phyloP scores from a whole-genome alignment of 2,888 invertebrate genomes.

The Drosophila phalerata region DNA sequence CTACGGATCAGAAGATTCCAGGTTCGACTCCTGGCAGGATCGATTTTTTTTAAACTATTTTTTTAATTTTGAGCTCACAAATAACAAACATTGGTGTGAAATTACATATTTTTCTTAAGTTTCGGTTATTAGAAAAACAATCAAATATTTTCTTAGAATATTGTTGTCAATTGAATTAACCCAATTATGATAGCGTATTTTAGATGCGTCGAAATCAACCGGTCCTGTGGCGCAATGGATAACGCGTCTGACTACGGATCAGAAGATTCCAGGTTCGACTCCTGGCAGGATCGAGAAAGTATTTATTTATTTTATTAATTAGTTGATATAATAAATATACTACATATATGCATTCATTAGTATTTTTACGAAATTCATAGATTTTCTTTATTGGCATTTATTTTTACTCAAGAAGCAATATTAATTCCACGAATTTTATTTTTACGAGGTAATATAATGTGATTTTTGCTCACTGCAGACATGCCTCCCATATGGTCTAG shows the following conservation, averaged over 20 bases:
- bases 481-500: conserved; percentile 85
- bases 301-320: too few relatives aligned
- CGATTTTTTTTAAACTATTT: conserved; percentile 41
- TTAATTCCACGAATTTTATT: not conserved
- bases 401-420: too few relatives aligned
- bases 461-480: rapidly evolving
- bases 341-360: too few relatives aligned
- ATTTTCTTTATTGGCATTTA: too few relatives aligned
- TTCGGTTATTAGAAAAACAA: not conserved
- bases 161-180: not conserved
- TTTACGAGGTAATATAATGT: not conserved
- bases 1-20: conserved; percentile 85
- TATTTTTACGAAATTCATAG: too few relatives aligned
- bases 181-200: not conserved
- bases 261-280: conserved; percentile 86
- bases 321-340: too few relatives aligned
- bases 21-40: conserved; percentile 85
- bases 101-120: not conserved
- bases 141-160: not conserved
- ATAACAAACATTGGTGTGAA: not conserved
- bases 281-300: conserved; percentile 85
- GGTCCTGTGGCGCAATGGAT: conserved; percentile 86
- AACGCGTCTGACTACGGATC: conserved; percentile 86
- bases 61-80: not conserved
- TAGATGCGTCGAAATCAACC: not conserved